Base-by-base conservation (phyloP, 1,140 invertebrate genomes). In the Sesamia nonagrioides region DNA sequence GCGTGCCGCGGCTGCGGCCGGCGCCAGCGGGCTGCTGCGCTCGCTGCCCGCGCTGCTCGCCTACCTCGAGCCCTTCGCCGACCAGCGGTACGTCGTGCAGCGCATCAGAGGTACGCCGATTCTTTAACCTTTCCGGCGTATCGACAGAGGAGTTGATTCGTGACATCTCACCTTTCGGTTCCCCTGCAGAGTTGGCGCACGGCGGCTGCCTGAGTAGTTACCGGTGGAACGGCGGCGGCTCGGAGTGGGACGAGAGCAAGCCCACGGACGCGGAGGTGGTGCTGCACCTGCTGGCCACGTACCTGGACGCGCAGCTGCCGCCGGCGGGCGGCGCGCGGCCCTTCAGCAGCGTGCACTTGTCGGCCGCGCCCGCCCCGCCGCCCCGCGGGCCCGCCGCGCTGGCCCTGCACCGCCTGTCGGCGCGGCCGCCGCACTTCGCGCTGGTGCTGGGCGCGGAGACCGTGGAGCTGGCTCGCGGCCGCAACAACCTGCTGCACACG, bases 161-260 rank as follows among this genome's bases (percentile, higher is more conserved):
- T 35, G 27, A 9, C 33, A 33, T 42, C 40, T 15, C 40, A 15
- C 18, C n/a, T n/a, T n/a, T n/a, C n/a, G n/a, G n/a, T n/a, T n/a
- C n/a, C n/a, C n/a, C n/a, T n/a, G 18, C 76, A 78, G 97, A 97
- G 82, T 93, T 98, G 37, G 96, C 97, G 1, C 96, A 95, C 82
- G 97, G 97, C 81, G 97, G 97, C 35, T 97, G 97, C 84, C 97
- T 98, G 95, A 97, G 97, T 87, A 96, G 96, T 66, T 98, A 97
- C 89, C 96, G 96, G 72, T 98, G 98, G 97, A 97, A 97, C 93
- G 94, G 96, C 78, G 97, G 97, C 40, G 96, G 97, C 13, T 90
- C 92, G 33, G 95, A 96, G 33, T 98, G 97, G 97, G 96, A 96
- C 76, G 96, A 97, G 56, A 95, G 96, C 81, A 94, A 97, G 79